Evolutionary conservation across 2,888 invertebrate genomes (phyloP).

Genomic region (Netelia fuscicornis): DNA sequence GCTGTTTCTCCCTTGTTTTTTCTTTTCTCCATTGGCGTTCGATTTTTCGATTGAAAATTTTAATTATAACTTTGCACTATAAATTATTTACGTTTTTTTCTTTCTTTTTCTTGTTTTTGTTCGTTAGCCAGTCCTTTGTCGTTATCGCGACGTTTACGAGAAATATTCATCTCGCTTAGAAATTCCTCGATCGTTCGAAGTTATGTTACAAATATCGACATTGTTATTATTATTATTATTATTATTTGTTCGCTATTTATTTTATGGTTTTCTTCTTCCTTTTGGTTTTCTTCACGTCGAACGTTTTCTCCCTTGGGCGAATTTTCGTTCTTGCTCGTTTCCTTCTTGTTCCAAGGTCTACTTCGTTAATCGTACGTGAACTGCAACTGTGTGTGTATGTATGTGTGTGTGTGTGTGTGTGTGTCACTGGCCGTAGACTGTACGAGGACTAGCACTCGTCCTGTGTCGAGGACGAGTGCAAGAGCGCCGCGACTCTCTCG

Average conservation of each 20-base stretch:
- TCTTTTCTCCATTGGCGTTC: not conserved
- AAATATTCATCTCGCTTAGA: slow-evolving; percentile 21
- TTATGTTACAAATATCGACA: slow-evolving; percentile 33
- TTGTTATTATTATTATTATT: slow-evolving; percentile 18
- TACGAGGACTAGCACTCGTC: slow-evolving; percentile 80
- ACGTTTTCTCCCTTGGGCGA: slow-evolving; percentile 1
- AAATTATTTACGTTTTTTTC: not conserved
- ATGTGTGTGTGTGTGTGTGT: too few relatives aligned
- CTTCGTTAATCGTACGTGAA: slow-evolving; percentile 5
- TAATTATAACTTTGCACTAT: not conserved
- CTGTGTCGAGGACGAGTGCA: slow-evolving; percentile 79
- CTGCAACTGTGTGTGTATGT: not conserved
- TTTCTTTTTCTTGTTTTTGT: too few relatives aligned
- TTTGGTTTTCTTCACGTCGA: not conserved
- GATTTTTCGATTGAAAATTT: not conserved
- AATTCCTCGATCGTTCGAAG: slow-evolving; percentile 9
- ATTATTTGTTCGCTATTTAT: slow-evolving; percentile 7
- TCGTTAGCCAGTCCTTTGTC: not conserved
- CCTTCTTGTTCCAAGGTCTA: slow-evolving; percentile 19
- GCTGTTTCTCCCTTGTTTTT: not conserved
- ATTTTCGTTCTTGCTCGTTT: slow-evolving; percentile 38
- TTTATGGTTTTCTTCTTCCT: slow-evolving; percentile 21
- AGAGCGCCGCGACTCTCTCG: slow-evolving; percentile 80
- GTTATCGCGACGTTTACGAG: not conserved
- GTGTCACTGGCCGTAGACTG: not conserved